phyloP scores from a whole-genome alignment of 1,140 invertebrate species.

The Zaprionus capensis region DNA sequence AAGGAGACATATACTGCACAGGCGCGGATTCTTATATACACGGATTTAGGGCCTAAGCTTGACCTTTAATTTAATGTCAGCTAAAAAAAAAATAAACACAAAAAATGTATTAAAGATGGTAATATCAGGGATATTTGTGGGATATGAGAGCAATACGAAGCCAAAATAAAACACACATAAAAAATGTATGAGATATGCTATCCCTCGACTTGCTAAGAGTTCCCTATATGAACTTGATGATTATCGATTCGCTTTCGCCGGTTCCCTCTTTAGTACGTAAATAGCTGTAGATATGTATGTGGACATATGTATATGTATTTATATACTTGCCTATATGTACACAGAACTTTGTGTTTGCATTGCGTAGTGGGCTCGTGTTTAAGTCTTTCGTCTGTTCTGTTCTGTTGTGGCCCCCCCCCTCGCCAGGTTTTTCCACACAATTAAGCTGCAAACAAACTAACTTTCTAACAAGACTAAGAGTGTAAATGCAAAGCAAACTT shows the following conservation, averaged over 20 bases:
- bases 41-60: conserved; percentile 12
- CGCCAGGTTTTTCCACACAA: conserved; percentile 58
- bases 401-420: background rate
- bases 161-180: conserved; percentile 1
- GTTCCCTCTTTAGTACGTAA: conserved; percentile 1
- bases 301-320: background rate
- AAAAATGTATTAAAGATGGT: background rate
- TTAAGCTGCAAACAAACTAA: conserved; percentile 72
- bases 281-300: conserved; percentile 11
- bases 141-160: background rate
- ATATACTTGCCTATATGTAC: conserved; percentile 7
- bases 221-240: background rate
- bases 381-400: conserved; percentile 39
- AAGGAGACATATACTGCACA: conserved; percentile 35
- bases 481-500: conserved; percentile 74
- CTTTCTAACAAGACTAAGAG: conserved; percentile 59
- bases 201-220: background rate
- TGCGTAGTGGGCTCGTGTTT: conserved; percentile 32
- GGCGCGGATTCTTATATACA: conserved; percentile 18
- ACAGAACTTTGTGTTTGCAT: conserved; percentile 33
- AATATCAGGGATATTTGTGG: background rate
- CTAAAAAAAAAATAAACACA: background rate
- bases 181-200: background rate
- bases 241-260: conserved; percentile 15
- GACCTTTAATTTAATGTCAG: conserved; percentile 8